Percentiles rank a stretch among this genome's conserved stretches.
Conservation (phyloP, 1,140 invertebrate genomes). For the Rhagoletis zephyria region DNA sequence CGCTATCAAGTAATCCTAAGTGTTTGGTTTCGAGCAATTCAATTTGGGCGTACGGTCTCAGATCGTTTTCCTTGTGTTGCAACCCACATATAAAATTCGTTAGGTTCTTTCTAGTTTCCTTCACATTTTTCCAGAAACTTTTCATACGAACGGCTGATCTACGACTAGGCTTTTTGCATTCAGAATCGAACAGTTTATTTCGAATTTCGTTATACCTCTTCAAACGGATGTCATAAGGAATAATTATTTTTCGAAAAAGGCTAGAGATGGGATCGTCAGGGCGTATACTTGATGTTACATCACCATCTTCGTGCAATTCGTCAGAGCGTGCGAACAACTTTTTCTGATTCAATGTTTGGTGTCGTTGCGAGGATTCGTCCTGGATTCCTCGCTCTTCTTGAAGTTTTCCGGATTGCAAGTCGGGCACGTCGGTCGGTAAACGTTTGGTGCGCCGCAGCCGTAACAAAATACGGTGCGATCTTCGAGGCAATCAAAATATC, state of each 20-base stretch:
- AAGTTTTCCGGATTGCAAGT: too few species aligned
- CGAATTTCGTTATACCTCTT: not conserved
- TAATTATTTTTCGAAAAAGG: not conserved
- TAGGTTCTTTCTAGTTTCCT: not conserved
- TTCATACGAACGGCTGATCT: not conserved
- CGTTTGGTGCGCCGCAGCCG: too few species aligned
- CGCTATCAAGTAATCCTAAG: not conserved
- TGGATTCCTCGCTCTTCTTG: too few species aligned
- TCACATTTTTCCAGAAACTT: not conserved
- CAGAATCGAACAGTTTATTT: not conserved
- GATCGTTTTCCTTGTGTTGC: not conserved
- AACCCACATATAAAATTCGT: not conserved
- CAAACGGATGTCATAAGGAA: not conserved
- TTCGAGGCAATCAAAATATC: not conserved
- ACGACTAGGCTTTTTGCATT: not conserved
- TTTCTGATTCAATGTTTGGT: too few species aligned
- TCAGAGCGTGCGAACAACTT: too few species aligned
- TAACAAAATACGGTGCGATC: not conserved
- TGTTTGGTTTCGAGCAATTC: not conserved
- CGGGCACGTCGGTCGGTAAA: too few species aligned
- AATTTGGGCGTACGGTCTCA: not conserved
- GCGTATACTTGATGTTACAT: not conserved
- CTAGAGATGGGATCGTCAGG: not conserved
- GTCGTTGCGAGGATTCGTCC: too few species aligned
- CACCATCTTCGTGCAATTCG: not conserved